These are phyloP conservation scores for Dynastes hyllus DNA, from an alignment of 2,888 invertebrate species.

Conservation along the genomic window DNA sequence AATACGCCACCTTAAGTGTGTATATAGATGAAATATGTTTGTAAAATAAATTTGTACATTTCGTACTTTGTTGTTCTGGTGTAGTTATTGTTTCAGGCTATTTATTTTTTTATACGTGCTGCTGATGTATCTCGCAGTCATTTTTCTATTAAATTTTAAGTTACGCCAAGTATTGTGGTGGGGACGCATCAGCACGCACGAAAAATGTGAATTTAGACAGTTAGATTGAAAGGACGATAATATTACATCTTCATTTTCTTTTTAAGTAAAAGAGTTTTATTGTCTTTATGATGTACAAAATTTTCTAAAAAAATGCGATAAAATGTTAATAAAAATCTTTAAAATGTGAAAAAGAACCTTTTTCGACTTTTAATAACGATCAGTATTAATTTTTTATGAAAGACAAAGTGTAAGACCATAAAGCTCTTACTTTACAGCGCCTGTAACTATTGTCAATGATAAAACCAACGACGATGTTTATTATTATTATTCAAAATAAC, in stretches of 20 bases:
- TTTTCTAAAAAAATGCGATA: conserved; percentile 62
- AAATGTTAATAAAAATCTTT: conserved; percentile 58
- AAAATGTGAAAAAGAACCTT: conserved; percentile 57
- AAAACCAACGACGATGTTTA: conserved; percentile 55
- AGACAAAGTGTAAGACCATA: conserved; percentile 42
- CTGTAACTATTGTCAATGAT: conserved; percentile 55
- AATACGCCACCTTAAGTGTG: conserved; percentile 56
- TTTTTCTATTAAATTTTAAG: conserved; percentile 18
- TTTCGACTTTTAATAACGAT: conserved; percentile 60
- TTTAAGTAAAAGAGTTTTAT: conserved; percentile 57
- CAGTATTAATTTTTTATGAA: conserved; percentile 65
- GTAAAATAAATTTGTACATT: conserved; percentile 68
- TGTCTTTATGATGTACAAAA: conserved; percentile 65
- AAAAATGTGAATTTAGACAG: conserved; percentile 16
- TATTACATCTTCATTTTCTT: conserved; percentile 53
- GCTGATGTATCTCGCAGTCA: conserved; percentile 32
- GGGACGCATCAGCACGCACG: conserved; percentile 20
- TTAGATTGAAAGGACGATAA: conserved; percentile 41
- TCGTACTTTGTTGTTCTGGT: conserved; percentile 62
- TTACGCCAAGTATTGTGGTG: conserved; percentile 20
- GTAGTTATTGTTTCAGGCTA: conserved; percentile 54
- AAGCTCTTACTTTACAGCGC: conserved; percentile 50
- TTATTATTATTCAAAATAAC: conserved; percentile 60
- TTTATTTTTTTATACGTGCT: conserved; percentile 51
- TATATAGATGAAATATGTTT: conserved; percentile 65